Evolutionary conservation across 92 coral and sea anemone species (phyloP), one percentile per base, ranked within the genome.

Genomic region (Parazoanthus darwini): DNA sequence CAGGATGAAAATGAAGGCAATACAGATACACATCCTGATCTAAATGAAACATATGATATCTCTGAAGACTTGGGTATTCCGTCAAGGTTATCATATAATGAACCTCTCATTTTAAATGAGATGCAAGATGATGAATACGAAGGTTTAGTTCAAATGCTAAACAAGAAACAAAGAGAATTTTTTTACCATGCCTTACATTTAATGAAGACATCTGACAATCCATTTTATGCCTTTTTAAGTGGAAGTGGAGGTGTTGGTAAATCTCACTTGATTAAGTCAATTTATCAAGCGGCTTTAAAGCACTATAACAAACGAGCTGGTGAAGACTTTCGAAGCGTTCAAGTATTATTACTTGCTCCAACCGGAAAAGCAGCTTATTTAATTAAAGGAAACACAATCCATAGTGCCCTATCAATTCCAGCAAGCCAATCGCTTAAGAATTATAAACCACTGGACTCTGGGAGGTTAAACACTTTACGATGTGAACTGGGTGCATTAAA

Each of bases 211-310:
- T 82, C 86, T 5, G 86, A 82, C 46, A 54, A 82, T 29, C 74
- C 75, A 82, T 82, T 82, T 29, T 82, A 82, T 82, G 5, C 74
- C 22, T 82, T 82, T 43, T 29, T 82, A 54, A 82, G 86, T 82
- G 86, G 86, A 82, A 29, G 86, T 54, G 86, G 74, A 29, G 86
- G 86, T 82, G 86, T 74, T 8, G 44, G 79, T 33, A 88, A 83
- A 89, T 81, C 66, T 73, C 77, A 90, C 51, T 33, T 86, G 23
- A 80, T 70, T 14, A 91, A 88, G 76, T 83, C 90, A 20, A 26
- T 87, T 6, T 91, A 91, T 87, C 93, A 91, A 74, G 90, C 93
- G 18, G 88, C 93, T 36, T 26, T 86, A 10, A 90, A 90, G 56
- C 88, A 80, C 86, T 87, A 36, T 56, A 90, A 56, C 33, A 29